A percentile compares a stretch with the other conserved stretches of the same genome.
Evolutionary conservation across 2,113 vertebrate genomes (phyloP).

Genomic region (Gallinago paraguaiae): DNA sequence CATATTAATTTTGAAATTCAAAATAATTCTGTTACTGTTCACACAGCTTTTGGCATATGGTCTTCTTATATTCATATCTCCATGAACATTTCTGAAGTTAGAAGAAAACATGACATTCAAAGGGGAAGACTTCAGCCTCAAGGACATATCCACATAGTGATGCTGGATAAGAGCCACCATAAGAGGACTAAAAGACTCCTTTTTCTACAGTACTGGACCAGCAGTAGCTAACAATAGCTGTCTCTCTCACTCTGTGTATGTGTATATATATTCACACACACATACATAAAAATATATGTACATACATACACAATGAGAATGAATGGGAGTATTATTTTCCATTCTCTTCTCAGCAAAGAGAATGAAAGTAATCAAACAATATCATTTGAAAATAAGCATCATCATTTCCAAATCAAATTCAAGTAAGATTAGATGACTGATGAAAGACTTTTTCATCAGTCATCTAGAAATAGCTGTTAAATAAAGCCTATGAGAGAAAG

Average conservation of each 20-base stretch:
- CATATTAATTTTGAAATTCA: neutral
- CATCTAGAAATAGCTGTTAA: neutral
- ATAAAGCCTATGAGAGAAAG: neutral
- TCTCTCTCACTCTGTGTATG: neutral
- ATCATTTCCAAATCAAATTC: neutral
- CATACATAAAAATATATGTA: neutral
- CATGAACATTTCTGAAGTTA: neutral
- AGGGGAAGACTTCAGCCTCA: neutral
- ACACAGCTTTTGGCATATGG: neutral
- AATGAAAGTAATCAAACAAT: neutral
- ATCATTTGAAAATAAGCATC: neutral
- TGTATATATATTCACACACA: neutral
- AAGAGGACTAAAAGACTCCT: neutral
- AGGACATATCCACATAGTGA: neutral
- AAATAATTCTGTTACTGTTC: neutral
- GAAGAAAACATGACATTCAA: fast-evolving
- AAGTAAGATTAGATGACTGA: neutral
- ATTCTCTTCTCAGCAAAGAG: neutral
- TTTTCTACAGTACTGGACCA: neutral
- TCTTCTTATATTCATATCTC: neutral
- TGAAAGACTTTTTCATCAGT: neutral
- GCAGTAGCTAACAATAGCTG: neutral
- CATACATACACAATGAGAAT: neutral
- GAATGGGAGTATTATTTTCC: neutral
- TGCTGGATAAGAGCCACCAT: neutral